Conservation (phyloP, 1,140 invertebrate species). For the Macrostomum lignano region DNA sequence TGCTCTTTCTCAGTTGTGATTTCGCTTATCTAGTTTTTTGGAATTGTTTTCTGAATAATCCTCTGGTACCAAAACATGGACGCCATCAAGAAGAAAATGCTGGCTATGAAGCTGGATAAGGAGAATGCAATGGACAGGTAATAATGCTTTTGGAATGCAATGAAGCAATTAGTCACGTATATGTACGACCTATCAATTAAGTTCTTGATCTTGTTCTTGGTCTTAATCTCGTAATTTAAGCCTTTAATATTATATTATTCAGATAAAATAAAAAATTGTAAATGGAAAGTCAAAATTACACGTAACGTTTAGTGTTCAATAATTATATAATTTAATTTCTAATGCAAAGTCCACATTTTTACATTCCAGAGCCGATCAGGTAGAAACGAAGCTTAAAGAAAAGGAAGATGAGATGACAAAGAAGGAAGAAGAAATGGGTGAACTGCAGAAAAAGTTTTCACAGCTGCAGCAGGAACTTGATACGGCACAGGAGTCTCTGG, state of each 20-base stretch:
- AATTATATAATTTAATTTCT: background rate
- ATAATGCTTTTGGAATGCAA: too few relatives aligned
- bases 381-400: slow-evolving; percentile 73
- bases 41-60: too few relatives aligned
- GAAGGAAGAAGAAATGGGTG: slow-evolving; percentile 78
- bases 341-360: background rate
- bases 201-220: too few relatives aligned
- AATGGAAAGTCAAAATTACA: too few relatives aligned
- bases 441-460: slow-evolving; percentile 94
- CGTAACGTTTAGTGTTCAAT: slow-evolving; percentile 1
- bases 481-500: slow-evolving; percentile 71
- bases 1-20: too few relatives aligned
- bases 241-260: too few relatives aligned
- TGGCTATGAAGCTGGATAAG: slow-evolving; percentile 97
- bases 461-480: slow-evolving; percentile 93
- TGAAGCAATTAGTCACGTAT: too few relatives aligned
- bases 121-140: slow-evolving; percentile 65
- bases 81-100: slow-evolving; percentile 99
- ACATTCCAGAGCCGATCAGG: slow-evolving; percentile 44
- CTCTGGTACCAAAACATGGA: too few relatives aligned
- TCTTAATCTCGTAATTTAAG: too few relatives aligned
- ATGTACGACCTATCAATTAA: too few relatives aligned
- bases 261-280: too few relatives aligned
- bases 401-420: slow-evolving; percentile 67
- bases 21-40: too few relatives aligned